These are phyloP conservation scores for Danionella cerebrum DNA, from an alignment of 2,113 vertebrate species.

Conservation along the genomic window DNA sequence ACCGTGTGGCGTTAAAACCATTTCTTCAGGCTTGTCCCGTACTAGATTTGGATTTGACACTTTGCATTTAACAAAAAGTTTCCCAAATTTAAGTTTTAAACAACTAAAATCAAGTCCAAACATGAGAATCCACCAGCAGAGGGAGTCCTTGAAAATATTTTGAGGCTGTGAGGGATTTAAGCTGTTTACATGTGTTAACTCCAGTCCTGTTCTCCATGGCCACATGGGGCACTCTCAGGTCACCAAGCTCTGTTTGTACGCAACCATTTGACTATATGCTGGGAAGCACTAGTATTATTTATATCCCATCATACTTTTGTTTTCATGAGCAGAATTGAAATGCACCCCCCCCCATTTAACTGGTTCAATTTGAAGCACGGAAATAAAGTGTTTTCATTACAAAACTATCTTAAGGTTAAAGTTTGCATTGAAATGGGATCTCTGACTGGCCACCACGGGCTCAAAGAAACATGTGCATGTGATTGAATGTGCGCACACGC, in stretches of 20 bases:
- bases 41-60: no score
- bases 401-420: not conserved
- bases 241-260: not conserved
- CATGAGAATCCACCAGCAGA: no score
- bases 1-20: no score
- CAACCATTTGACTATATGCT: not conserved
- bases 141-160: not conserved
- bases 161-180: not conserved
- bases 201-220: not conserved
- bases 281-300: not conserved
- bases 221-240: conserved; percentile 21
- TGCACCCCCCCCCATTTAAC: no score
- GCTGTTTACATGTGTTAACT: not conserved
- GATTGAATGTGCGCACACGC: not conserved
- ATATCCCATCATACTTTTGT: not conserved
- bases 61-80: no score
- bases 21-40: no score
- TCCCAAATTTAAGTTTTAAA: no score
- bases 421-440: not conserved
- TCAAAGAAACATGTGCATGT: not conserved
- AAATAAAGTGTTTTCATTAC: not conserved
- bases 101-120: no score
- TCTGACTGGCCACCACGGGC: not conserved
- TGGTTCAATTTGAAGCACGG: not conserved
- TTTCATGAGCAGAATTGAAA: not conserved